Percentiles rank a stretch among this genome's conserved stretches.
phyloP scores from a whole-genome alignment of 92 coral and sea anemone species.

The Hydrozoanthus gracilis region DNA sequence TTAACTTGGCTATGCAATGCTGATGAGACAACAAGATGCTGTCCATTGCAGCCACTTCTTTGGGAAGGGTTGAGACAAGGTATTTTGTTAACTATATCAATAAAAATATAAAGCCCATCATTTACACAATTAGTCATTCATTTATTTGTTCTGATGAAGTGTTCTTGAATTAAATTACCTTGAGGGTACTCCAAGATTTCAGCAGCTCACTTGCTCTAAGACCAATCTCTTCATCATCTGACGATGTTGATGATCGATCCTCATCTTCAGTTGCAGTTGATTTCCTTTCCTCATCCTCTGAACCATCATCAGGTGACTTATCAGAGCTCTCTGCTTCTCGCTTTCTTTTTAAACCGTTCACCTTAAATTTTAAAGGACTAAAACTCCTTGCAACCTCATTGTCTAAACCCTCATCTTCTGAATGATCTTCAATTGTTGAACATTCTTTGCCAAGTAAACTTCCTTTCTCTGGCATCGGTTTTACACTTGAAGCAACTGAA shows the following conservation, averaged over 20 bases:
- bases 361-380: conserved; percentile 41
- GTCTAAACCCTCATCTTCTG: conserved; percentile 74
- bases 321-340: conserved; percentile 54
- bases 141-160: no score
- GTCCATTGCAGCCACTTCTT: no score
- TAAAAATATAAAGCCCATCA: no score
- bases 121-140: no score
- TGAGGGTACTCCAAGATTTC: conserved; percentile 87
- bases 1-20: no score
- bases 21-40: no score
- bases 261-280: conserved; percentile 79
- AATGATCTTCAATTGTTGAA: conserved; percentile 61
- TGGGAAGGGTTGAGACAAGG: no score
- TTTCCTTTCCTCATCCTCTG: conserved; percentile 78
- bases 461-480: neutral
- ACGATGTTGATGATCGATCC: conserved; percentile 55
- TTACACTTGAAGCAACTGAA: conserved; percentile 41
- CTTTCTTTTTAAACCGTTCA: conserved; percentile 33
- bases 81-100: no score
- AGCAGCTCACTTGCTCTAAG: conserved; percentile 79
- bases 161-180: conserved; percentile 56
- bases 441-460: conserved; percentile 33
- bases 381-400: conserved; percentile 65
- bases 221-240: conserved; percentile 72
- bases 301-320: conserved; percentile 87